Evolutionary conservation across 2,797 vertebrate species (phyloP).

Genomic region (Schizothorax lantsangensis): DNA sequence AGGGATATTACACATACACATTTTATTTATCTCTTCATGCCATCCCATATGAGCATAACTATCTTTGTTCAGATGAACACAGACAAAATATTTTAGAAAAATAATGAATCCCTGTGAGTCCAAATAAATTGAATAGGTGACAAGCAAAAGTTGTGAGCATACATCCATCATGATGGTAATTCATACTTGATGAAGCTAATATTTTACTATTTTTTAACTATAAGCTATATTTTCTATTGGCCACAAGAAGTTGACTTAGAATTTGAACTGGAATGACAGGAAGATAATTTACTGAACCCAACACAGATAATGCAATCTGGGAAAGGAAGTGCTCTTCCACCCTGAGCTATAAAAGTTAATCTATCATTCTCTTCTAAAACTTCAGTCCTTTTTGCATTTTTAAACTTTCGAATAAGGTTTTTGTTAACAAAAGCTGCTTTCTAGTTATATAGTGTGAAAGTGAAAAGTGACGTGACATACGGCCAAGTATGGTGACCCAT

Average conservation of each 20-base stretch:
- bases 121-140: background rate
- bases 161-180: background rate
- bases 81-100: background rate
- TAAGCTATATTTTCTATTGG: background rate
- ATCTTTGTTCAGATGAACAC: background rate
- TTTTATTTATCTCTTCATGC: background rate
- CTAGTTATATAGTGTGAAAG: background rate
- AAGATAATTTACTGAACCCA: background rate
- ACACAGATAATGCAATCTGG: background rate
- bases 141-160: background rate
- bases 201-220: background rate
- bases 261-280: background rate
- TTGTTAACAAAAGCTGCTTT: background rate
- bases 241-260: background rate
- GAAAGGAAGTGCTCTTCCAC: background rate
- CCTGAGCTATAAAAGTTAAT: background rate
- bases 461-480: too few species aligned
- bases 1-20: background rate
- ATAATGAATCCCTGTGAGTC: background rate
- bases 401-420: too few species aligned
- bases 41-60: background rate
- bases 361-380: background rate
- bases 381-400: background rate
- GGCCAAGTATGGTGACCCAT: too few species aligned
- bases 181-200: background rate